These are phyloP conservation scores for Sisyra terminalis DNA, from an alignment of 2,888 invertebrate species.

Conservation along the genomic window DNA sequence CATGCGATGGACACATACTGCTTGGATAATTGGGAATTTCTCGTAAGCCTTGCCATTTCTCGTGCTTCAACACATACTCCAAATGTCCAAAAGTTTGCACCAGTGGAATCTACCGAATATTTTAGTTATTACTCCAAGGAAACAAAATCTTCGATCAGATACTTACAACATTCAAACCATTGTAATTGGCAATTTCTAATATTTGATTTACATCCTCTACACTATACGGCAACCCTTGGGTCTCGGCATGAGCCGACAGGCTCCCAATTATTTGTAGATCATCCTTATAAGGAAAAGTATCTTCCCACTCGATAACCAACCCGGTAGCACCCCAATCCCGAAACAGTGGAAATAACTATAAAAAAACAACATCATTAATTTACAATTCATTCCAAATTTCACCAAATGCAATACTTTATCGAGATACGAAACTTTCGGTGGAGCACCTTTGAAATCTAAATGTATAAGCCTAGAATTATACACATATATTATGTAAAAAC, in stretches of 20 bases:
- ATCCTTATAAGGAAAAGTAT: slow-evolving; percentile 67
- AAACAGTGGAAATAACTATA: slow-evolving; percentile 41
- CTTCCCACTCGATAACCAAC: slow-evolving; percentile 74
- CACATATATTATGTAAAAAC: no score
- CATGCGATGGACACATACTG: slow-evolving; percentile 57
- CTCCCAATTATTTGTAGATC: slow-evolving; percentile 43
- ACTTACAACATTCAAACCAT: slow-evolving; percentile 47
- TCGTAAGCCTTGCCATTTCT: slow-evolving; percentile 42
- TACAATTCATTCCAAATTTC: no score
- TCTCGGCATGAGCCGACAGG: slow-evolving; percentile 27
- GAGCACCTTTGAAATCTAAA: slow-evolving; percentile 60
- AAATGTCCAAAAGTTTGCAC: slow-evolving; percentile 81
- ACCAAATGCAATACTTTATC: slow-evolving; percentile 39
- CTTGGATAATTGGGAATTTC: slow-evolving; percentile 50
- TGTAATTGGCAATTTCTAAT: slow-evolving; percentile 37
- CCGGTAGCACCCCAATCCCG: slow-evolving; percentile 63
- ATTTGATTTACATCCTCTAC: slow-evolving; percentile 48
- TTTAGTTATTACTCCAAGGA: background rate
- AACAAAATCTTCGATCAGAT: background rate
- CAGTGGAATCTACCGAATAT: slow-evolving; percentile 37
- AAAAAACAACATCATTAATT: slow-evolving; percentile 12
- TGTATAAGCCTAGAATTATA: slow-evolving; percentile 44
- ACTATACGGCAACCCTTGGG: slow-evolving; percentile 44
- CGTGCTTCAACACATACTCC: slow-evolving; percentile 67
- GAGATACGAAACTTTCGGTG: slow-evolving; percentile 41